Conservation (phyloP, 2,888 invertebrate species). For the Diploptera punctata region DNA sequence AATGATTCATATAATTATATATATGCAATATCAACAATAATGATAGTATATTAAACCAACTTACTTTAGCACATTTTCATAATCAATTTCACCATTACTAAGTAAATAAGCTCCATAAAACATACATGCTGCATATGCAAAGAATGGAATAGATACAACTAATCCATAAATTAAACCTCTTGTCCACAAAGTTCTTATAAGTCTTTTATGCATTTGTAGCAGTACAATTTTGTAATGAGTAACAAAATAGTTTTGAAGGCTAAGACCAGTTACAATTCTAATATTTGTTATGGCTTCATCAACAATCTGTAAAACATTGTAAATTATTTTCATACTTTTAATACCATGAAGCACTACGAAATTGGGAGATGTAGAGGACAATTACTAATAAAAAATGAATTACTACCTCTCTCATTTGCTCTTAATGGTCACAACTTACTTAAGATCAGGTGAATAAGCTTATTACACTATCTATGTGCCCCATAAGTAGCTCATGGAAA, state of each 20-base stretch:
- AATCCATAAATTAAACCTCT: constrained; percentile 52
- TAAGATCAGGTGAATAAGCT: too few relatives aligned
- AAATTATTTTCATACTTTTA: neutral
- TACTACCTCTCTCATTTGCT: too few relatives aligned
- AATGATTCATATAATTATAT: too few relatives aligned
- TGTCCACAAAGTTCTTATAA: constrained; percentile 43
- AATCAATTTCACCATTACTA: constrained; percentile 47
- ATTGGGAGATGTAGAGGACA: too few relatives aligned
- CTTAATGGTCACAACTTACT: too few relatives aligned
- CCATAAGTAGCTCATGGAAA: too few relatives aligned
- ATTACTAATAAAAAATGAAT: too few relatives aligned
- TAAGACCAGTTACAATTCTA: neutral
- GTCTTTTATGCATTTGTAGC: constrained; percentile 19
- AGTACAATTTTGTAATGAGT: constrained; percentile 34
- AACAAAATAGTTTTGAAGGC: constrained; percentile 16
- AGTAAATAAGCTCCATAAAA: constrained; percentile 53
- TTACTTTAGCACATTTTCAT: constrained; percentile 52
- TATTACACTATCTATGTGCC: too few relatives aligned
- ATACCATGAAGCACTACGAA: too few relatives aligned
- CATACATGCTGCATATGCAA: constrained; percentile 52
- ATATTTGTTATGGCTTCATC: neutral
- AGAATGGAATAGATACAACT: constrained; percentile 51
- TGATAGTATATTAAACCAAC: constrained; percentile 34
- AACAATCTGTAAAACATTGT: neutral
- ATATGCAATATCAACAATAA: too few relatives aligned